phyloP scores from a whole-genome alignment of 92 coral and sea anemone species.

The Palythoa heliodiscus region DNA sequence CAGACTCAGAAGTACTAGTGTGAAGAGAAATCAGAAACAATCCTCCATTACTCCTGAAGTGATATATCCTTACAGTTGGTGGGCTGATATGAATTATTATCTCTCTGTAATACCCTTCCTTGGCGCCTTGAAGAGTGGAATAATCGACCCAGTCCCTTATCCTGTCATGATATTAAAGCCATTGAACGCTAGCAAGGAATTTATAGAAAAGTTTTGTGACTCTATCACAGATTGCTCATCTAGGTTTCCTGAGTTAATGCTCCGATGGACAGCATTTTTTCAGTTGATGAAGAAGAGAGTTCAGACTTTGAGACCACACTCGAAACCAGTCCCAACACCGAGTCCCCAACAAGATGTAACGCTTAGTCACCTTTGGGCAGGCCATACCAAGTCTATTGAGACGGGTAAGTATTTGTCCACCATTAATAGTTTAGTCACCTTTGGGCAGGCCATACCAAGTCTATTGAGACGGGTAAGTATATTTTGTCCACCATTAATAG shows the following conservation, averaged over 20 bases:
- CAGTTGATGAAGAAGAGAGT: constrained; percentile 21
- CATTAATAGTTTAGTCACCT: too few relatives aligned
- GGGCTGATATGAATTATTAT: constrained; percentile 90
- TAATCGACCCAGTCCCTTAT: constrained; percentile 47
- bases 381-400: constrained; percentile 57
- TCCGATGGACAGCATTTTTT: constrained; percentile 73
- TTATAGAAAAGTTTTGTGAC: constrained; percentile 67
- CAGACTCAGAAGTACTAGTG: constrained; percentile 22
- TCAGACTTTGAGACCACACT: background rate
- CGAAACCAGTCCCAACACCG: background rate
- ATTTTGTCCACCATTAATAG: too few relatives aligned
- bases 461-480: too few relatives aligned
- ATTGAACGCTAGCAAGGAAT: constrained; percentile 41
- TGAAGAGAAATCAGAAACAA: background rate
- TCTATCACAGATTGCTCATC: constrained; percentile 61
- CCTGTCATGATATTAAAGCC: constrained; percentile 65
- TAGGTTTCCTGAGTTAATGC: constrained; percentile 56
- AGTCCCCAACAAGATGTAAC: constrained; percentile 41
- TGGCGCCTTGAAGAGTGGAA: constrained; percentile 77
- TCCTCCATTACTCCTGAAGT: background rate
- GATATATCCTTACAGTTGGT: constrained; percentile 79
- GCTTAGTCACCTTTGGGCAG: constrained; percentile 59
- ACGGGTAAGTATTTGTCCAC: background rate
- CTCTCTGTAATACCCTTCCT: constrained; percentile 82
- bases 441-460: constrained; percentile 46